Percentiles rank a stretch among this genome's conserved stretches.
Evolutionary conservation across 2,113 vertebrate species (phyloP).

Genomic region (Pangasianodon hypophthalmus): DNA sequence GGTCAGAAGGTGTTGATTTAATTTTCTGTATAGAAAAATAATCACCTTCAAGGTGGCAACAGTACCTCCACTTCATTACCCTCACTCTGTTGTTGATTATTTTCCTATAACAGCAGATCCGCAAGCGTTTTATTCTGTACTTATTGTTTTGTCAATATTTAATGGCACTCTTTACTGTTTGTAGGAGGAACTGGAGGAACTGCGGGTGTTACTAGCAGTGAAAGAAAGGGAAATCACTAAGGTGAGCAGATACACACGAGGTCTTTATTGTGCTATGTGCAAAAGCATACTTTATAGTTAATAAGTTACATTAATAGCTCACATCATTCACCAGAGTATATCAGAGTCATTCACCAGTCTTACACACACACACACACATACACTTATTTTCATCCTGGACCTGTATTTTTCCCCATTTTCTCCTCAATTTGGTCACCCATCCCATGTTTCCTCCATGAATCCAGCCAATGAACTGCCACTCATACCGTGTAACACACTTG

Average conservation of each 20-base stretch:
- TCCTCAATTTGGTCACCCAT: neutral
- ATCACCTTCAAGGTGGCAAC: neutral
- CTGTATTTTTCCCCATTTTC: neutral
- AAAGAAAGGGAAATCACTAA: conserved; percentile 71
- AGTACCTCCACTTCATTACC: neutral
- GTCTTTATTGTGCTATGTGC: neutral
- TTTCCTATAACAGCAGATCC: neutral
- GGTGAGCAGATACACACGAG: conserved; percentile 54
- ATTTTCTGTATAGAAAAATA: neutral
- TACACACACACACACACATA: neutral
- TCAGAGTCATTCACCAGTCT: neutral
- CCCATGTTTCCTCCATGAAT: neutral
- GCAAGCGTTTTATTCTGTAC: neutral
- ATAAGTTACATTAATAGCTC: neutral
- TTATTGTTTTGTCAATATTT: neutral
- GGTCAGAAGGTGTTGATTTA: neutral
- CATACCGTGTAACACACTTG: neutral
- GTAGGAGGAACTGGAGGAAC: conserved; percentile 72
- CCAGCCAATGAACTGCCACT: neutral
- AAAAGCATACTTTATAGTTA: neutral
- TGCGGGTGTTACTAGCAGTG: conserved; percentile 60
- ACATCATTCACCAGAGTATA: too few species aligned
- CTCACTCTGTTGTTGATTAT: neutral
- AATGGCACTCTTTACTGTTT: neutral
- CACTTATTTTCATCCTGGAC: neutral